Conservation (phyloP, 92 coral and sea anemone species). For the Porites cylindrica region DNA sequence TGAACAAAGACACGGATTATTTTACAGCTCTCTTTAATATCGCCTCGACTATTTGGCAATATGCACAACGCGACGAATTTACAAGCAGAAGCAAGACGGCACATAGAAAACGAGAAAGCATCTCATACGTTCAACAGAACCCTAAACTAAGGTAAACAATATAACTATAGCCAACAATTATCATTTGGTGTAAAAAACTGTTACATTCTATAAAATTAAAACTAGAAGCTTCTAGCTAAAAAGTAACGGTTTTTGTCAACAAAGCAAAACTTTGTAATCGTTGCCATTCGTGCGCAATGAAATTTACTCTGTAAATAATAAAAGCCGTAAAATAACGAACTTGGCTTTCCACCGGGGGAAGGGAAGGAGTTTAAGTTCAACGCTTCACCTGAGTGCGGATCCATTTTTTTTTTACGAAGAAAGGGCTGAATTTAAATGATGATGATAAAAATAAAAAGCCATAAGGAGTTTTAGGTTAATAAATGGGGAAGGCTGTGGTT, state of each 20-base stretch:
- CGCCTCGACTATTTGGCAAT: background rate
- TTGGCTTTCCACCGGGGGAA: background rate
- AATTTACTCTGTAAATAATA: background rate
- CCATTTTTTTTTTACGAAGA: too few relatives aligned
- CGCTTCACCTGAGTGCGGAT: too few relatives aligned
- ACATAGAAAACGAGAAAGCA: background rate
- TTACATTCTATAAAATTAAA: background rate
- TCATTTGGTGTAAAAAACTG: background rate
- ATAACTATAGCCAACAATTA: background rate
- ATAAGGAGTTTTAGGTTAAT: too few relatives aligned
- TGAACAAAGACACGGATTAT: background rate
- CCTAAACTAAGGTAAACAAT: background rate
- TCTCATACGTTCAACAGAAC: background rate
- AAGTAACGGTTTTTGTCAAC: background rate
- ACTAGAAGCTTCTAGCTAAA: background rate
- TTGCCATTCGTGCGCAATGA: background rate
- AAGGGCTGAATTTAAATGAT: too few relatives aligned
- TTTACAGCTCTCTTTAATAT: background rate
- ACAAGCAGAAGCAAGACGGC: background rate
- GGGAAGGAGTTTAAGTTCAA: too few relatives aligned
- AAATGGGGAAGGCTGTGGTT: too few relatives aligned
- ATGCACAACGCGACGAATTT: background rate
- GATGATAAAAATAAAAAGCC: too few relatives aligned
- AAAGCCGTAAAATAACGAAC: background rate
- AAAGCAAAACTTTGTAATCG: background rate